Base-by-base conservation (phyloP, 2,888 invertebrate genomes). In the Drosophila mimetica region DNA sequence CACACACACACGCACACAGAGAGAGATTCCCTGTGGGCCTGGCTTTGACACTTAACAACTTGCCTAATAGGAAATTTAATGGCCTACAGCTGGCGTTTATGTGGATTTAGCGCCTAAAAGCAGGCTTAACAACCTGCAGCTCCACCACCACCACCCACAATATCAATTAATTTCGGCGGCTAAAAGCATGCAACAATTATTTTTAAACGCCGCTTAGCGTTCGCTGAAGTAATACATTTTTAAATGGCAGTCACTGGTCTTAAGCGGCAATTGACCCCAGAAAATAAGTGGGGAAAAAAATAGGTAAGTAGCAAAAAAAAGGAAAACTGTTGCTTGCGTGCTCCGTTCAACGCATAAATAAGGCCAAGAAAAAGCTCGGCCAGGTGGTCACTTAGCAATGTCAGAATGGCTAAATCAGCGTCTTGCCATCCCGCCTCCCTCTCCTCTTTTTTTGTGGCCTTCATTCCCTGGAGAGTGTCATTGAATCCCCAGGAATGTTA, bases 401-500 rank as follows among this genome's bases (percentile, higher is more conserved):
- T 37, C 55, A 47, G 60, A 75, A 79, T 63, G 71, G 65, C 51
- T 44, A 50, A 59, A 60, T 69, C 67, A 67, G 46, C 28, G 51
- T 8, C 41, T 14, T 32, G 11, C 22, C 8, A 1, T 18, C 18
- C 14, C 11, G 4, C 4, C 20, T 20, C 20, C 4, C 25, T 7
- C 25, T 7, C 25, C 25, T 7, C 25, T 25, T 4, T 32, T n/a
- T 4, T 6, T 6, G 11, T 9, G 14, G 44, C 16, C 28, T 3
- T 13, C 25, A 5, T 14, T 28, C 28, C 13, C 46, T 5, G n/a
- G 50, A 20, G 57, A 44, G 73, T 63, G 72, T 72, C 70, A 69
- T 52, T 67, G 86, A 86, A 81, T 60, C 81, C 77, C 47, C 48
- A 58, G 67, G 70, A 81, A 84, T 84, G 84, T 77, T 76, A 84